Conservation (phyloP, 2,113 vertebrate species). For the Xiphias gladius region DNA sequence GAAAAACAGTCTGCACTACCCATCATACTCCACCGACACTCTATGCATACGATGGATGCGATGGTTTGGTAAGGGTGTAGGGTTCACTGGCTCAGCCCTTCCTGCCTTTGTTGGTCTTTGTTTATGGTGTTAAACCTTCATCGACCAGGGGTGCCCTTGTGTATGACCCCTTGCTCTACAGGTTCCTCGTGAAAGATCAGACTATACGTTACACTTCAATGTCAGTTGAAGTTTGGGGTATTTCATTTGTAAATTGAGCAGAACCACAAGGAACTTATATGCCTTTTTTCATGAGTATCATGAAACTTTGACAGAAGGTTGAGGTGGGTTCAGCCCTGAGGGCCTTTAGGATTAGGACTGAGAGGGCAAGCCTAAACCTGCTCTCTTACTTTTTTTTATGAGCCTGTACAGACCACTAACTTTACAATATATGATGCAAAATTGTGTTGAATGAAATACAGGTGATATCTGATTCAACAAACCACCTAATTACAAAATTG, state of each 20-base stretch:
- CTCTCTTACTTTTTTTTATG: slow-evolving; percentile 33
- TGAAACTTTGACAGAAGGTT: slow-evolving; percentile 60
- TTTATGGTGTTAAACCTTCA: slow-evolving; percentile 63
- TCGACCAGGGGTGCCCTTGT: slow-evolving; percentile 44
- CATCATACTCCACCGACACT: slow-evolving; percentile 32
- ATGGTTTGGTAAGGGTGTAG: slow-evolving; percentile 35
- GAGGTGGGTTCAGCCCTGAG: slow-evolving; percentile 53
- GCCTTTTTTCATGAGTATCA: slow-evolving; percentile 40
- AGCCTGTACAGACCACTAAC: slow-evolving; percentile 33
- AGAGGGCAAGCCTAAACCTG: slow-evolving; percentile 70
- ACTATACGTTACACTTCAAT: slow-evolving; percentile 3
- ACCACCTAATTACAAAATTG: neutral
- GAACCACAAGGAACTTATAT: slow-evolving; percentile 15
- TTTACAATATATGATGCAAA: slow-evolving; percentile 26
- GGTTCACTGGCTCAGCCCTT: slow-evolving; percentile 74
- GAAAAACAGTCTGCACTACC: slow-evolving; percentile 60
- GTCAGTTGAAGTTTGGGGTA: slow-evolving; percentile 17
- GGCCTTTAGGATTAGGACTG: slow-evolving; percentile 56
- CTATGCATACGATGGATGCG: slow-evolving; percentile 43
- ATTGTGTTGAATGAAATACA: neutral
- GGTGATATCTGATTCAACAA: slow-evolving; percentile 8
- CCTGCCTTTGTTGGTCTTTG: slow-evolving; percentile 82
- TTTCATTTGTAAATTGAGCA: slow-evolving; percentile 64
- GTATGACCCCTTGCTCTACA: slow-evolving; percentile 57
- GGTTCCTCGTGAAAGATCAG: slow-evolving; percentile 57